Conservation (phyloP, 1,140 invertebrate species). For the Dendrolimus kikuchii region DNA sequence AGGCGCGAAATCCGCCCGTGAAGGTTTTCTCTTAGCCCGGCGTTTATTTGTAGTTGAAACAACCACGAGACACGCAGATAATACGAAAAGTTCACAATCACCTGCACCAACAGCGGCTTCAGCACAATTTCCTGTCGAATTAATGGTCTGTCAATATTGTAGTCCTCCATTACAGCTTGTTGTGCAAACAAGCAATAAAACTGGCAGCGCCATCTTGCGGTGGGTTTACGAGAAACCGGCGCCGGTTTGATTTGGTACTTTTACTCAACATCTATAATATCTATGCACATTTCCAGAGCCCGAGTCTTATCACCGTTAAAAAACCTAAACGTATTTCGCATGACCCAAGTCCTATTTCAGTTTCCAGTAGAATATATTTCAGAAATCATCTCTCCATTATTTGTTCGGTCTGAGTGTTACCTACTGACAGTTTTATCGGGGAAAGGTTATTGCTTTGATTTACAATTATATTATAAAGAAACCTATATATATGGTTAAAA, state of each 20-base stretch:
- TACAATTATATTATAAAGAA: too few species aligned
- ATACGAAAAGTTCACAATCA: conserved; percentile 71
- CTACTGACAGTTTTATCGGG: too few species aligned
- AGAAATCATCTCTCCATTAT: too few species aligned
- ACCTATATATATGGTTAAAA: too few species aligned
- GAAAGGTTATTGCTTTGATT: too few species aligned
- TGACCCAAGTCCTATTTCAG: too few species aligned
- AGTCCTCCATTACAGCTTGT: conserved; percentile 64
- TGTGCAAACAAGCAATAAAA: conserved; percentile 62
- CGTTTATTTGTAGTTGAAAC: conserved; percentile 55
- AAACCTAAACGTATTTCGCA: too few species aligned
- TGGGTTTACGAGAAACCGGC: conserved; percentile 44
- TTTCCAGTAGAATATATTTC: too few species aligned
- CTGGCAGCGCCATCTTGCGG: conserved; percentile 54
- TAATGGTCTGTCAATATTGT: conserved; percentile 72
- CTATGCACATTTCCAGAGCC: too few species aligned
- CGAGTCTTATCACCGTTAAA: too few species aligned
- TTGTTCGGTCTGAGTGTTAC: too few species aligned
- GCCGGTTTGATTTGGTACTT: conserved; percentile 16
- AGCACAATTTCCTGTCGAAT: conserved; percentile 70
- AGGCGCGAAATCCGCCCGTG: too few species aligned
- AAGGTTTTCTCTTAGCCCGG: conserved; percentile 10
- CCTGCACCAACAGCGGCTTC: conserved; percentile 54
- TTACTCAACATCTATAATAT: not conserved
- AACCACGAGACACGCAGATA: conserved; percentile 54